Evolutionary conservation across 1,140 invertebrate species (phyloP), one percentile per base, ranked within the genome.

Genomic region (Ooceraea biroi): DNA sequence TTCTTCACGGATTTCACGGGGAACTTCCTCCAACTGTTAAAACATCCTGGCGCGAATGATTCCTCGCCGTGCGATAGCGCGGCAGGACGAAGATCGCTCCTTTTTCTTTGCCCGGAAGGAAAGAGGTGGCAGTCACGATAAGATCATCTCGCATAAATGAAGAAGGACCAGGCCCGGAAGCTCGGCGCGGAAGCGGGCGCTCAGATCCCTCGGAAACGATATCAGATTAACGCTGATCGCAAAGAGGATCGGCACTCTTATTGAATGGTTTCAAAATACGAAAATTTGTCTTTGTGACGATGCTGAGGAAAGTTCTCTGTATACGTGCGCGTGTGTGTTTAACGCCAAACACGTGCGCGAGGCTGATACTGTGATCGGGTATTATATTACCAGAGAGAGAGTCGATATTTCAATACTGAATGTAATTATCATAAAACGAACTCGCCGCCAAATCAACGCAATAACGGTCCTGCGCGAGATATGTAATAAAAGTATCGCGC

Each of bases 1-100:
- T 78, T 78, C 63, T 78, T 78, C 76, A 57, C 50, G 17, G 17
- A 50, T 17, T 68, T 78, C 74, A n/a, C n/a, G n/a, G 63, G 4
- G 17, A 78, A 78, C 76, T 78, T 77, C 60, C 52, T 69, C 63
- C 44, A 78, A 78, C 65, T 69, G 65, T 30, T 80, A 46, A 30
- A 80, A 80, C 41, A 80, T 25, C 65, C 48, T 48, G 63, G 74
- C 36, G 76, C 76, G 65, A 80, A 71, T 71, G 76, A 80, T 80
- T 80, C 55, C 44, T 25, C 22, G n/a, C 8, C n/a, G 50, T 12
- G 36, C 63, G 76, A 80, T 80, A 80, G 46, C 76, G 50, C 25
- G 25, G 57, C 65, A 46, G 50, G 65, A 71, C 65, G 57, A 46
- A 58, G 76, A 80, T 80, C 8, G 17, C 60, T 63, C 41, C 30